Evolutionary conservation across 2,113 vertebrate species (phyloP).

Genomic region (Phrynocephalus versicolor): DNA sequence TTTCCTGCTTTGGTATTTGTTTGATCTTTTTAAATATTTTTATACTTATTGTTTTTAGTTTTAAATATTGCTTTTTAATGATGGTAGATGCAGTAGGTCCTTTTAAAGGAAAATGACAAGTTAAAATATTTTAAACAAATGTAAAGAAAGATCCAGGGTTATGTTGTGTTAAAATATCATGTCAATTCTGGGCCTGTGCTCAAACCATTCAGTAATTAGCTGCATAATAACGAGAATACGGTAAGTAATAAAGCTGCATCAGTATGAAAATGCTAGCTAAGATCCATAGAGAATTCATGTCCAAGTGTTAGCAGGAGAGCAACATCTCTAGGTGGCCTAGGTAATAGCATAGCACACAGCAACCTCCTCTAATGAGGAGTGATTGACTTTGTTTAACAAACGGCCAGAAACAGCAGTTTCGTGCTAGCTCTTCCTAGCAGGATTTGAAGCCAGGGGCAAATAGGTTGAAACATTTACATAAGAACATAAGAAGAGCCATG

Average conservation of each 20-base stretch:
- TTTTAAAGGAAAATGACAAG: too few species aligned
- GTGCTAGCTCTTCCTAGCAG: neutral
- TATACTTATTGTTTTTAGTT: too few species aligned
- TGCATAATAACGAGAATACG: neutral
- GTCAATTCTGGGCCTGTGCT: neutral
- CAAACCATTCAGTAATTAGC: neutral
- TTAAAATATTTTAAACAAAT: too few species aligned
- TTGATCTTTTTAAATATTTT: too few species aligned
- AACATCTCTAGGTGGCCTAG: neutral
- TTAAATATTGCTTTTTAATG: too few species aligned
- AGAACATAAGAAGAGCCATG: too few species aligned
- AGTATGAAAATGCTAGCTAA: neutral
- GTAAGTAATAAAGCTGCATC: too few species aligned
- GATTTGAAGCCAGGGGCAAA: neutral
- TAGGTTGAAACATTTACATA: neutral
- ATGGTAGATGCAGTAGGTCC: too few species aligned
- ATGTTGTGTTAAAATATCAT: neutral
- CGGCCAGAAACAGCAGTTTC: neutral
- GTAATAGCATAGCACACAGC: neutral
- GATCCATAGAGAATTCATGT: neutral
- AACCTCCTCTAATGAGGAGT: neutral
- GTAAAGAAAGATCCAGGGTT: too few species aligned
- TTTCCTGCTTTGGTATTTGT: too few species aligned
- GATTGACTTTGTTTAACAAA: neutral
- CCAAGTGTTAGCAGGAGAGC: neutral